Evolutionary conservation across 2,888 invertebrate genomes (phyloP).

Genomic region (Teinopalpus imperialis): DNA sequence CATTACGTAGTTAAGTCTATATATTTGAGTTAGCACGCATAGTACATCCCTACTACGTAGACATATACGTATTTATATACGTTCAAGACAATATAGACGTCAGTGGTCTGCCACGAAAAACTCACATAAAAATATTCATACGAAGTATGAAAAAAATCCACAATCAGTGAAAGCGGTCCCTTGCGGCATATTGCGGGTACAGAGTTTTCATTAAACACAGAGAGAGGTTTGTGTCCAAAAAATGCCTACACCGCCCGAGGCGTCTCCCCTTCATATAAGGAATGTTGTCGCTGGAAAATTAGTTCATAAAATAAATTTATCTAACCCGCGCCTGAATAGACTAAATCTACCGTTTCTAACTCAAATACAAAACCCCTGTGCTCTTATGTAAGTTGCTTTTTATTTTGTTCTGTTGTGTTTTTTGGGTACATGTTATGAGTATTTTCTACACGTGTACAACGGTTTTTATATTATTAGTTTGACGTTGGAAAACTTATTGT

Average conservation of each 20-base stretch:
- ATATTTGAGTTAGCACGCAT: no score
- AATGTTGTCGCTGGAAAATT: slow-evolving; percentile 76
- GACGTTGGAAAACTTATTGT: not conserved
- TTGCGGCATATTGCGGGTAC: slow-evolving; percentile 71
- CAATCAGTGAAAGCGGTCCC: slow-evolving; percentile 74
- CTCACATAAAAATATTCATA: slow-evolving; percentile 64
- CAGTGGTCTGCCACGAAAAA: slow-evolving; percentile 30
- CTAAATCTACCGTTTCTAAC: slow-evolving; percentile 42
- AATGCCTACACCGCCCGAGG: slow-evolving; percentile 65
- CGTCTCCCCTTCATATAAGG: slow-evolving; percentile 62
- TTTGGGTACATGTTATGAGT: slow-evolving; percentile 6
- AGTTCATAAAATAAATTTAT: slow-evolving; percentile 72
- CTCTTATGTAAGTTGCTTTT: slow-evolving; percentile 38
- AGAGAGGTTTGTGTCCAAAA: slow-evolving; percentile 67
- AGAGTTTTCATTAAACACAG: slow-evolving; percentile 77
- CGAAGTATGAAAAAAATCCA: slow-evolving; percentile 63
- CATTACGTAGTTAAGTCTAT: no score
- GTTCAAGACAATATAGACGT: slow-evolving; percentile 31
- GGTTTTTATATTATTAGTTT: not conserved
- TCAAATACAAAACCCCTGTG: slow-evolving; percentile 33
- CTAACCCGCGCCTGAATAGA: slow-evolving; percentile 47
- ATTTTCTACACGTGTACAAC: not conserved
- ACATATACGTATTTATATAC: no score
- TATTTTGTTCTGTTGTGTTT: slow-evolving; percentile 17
- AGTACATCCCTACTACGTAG: no score